A percentile compares a stretch with the other conserved stretches of the same genome.
Conservation (phyloP, 2,888 invertebrate species). For the Thumatha senex region DNA sequence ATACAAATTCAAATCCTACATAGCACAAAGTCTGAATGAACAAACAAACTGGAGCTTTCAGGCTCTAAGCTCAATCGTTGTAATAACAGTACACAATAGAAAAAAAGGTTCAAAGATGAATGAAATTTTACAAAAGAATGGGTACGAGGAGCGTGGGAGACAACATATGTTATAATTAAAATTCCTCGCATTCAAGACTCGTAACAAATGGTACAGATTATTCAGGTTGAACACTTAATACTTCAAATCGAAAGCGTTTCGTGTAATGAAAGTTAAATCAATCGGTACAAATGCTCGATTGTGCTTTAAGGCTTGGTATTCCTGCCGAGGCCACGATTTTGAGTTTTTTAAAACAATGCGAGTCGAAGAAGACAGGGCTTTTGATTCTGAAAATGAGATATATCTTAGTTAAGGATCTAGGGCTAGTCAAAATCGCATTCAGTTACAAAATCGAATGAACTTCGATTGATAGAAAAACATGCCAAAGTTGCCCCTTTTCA, state of each 20-base stretch:
- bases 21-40: no score
- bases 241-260: constrained; percentile 25
- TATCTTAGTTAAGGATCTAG: no score
- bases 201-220: constrained; percentile 50
- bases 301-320: not conserved
- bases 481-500: no score
- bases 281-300: constrained; percentile 11
- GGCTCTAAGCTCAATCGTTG: constrained; percentile 11
- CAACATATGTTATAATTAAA: constrained; percentile 64
- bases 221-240: constrained; percentile 44
- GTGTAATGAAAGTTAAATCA: constrained; percentile 24
- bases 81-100: constrained; percentile 27
- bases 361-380: no score
- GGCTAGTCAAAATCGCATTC: no score
- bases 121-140: constrained; percentile 46
- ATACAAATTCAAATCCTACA: no score
- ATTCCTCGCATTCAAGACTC: constrained; percentile 45
- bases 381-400: no score
- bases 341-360: no score
- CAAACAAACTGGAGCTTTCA: not conserved
- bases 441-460: no score
- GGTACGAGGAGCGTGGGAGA: constrained; percentile 49
- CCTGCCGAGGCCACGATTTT: no score
- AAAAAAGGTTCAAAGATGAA: constrained; percentile 38
- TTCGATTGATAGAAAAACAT: no score